Percentiles rank a stretch among this genome's conserved stretches.
These are phyloP conservation scores for Paramacrobiotus metropolitanus DNA, from an alignment of 1,140 invertebrate species.

Conservation along the genomic window DNA sequence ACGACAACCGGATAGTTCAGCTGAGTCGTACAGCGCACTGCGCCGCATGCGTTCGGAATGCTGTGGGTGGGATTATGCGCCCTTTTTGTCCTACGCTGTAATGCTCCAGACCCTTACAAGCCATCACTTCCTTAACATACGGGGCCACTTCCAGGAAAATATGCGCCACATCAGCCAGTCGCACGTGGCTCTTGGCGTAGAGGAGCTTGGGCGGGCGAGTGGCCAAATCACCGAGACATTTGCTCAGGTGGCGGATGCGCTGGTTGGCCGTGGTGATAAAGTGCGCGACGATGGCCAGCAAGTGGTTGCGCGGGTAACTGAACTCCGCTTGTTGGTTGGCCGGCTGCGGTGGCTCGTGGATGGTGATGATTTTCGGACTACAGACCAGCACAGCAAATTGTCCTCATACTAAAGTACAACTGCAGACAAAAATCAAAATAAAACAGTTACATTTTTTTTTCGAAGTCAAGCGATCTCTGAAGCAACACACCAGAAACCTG, in stretches of 20 bases:
- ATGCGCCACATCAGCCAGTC: conserved; percentile 84
- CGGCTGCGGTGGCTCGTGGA: conserved; percentile 13
- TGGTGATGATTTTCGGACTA: too few relatives aligned
- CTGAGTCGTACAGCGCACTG: too few relatives aligned
- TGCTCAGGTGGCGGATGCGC: conserved; percentile 58
- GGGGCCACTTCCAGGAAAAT: conserved; percentile 86
- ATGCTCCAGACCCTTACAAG: conserved; percentile 59
- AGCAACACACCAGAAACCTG: too few relatives aligned
- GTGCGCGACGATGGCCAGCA: conserved; percentile 70
- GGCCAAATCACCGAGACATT: conserved; percentile 36
- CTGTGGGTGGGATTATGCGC: too few relatives aligned
- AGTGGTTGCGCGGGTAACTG: conserved; percentile 61
- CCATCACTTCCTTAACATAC: conserved; percentile 86
- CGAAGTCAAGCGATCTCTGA: too few relatives aligned
- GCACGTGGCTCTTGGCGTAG: conserved; percentile 77
- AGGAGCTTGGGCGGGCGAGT: conserved; percentile 63
- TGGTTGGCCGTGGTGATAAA: conserved; percentile 58
- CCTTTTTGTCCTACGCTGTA: too few relatives aligned
- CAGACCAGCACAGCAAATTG: too few relatives aligned
- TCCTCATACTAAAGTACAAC: too few relatives aligned
- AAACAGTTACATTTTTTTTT: too few relatives aligned
- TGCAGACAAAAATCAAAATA: too few relatives aligned
- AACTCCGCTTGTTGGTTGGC: conserved; percentile 36
- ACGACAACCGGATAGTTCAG: too few relatives aligned
- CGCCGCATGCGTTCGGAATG: too few relatives aligned